These are phyloP conservation scores for Oostethus manadensis DNA, from an alignment of 2,113 vertebrate species.

Conservation along the genomic window DNA sequence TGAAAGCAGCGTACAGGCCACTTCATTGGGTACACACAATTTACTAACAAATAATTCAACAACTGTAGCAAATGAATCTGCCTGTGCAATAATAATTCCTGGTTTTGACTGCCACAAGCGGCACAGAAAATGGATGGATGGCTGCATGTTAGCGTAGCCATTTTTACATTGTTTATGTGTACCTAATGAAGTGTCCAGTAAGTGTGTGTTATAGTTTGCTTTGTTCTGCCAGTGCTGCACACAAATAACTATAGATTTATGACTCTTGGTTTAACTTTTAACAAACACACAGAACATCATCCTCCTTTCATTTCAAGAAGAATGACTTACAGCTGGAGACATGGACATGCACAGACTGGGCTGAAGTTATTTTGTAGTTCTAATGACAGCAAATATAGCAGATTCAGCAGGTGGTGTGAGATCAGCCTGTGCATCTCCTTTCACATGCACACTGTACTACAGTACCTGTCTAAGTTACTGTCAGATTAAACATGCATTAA, in stretches of 20 bases:
- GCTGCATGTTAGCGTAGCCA: too few relatives aligned
- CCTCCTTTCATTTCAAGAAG: slow-evolving; percentile 3
- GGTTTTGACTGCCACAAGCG: not conserved
- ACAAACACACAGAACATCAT: slow-evolving; percentile 18
- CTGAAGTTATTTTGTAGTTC: not conserved
- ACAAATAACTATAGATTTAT: slow-evolving; percentile 39
- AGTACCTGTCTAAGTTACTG: too few relatives aligned
- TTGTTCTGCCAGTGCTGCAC: slow-evolving; percentile 3
- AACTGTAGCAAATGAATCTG: not conserved
- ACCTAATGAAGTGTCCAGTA: slow-evolving; percentile 11
- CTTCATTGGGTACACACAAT: not conserved
- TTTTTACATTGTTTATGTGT: not conserved
- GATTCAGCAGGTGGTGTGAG: not conserved
- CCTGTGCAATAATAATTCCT: not conserved
- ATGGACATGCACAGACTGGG: slow-evolving; percentile 10
- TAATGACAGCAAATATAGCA: not conserved
- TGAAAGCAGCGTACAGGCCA: not conserved
- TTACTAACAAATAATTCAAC: not conserved
- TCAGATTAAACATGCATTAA: too few relatives aligned
- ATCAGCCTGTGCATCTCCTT: too few relatives aligned
- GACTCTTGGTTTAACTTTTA: slow-evolving; percentile 36
- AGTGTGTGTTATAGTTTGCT: slow-evolving; percentile 1
- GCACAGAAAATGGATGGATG: too few relatives aligned
- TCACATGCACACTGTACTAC: not conserved
- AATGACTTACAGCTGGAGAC: slow-evolving; percentile 23